Evolutionary conservation across 2,797 vertebrate genomes (phyloP).

Genomic region (Coracias cyanogaster): DNA sequence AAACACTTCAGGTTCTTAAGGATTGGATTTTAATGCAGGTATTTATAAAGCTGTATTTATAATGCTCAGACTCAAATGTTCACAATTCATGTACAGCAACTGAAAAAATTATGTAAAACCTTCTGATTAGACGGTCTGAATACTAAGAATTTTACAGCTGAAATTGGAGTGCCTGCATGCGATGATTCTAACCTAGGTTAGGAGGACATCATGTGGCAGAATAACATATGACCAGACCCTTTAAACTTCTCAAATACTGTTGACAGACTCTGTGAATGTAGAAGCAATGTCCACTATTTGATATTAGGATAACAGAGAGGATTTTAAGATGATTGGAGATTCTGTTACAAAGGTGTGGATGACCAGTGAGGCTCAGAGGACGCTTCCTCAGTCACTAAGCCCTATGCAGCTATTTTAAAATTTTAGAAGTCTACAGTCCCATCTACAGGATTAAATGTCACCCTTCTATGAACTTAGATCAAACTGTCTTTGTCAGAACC

Average conservation of each 20-base stretch:
- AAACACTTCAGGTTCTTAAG: not conserved
- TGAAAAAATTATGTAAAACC: not conserved
- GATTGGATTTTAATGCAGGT: not conserved
- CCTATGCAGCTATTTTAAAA: not conserved
- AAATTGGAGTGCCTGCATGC: not conserved
- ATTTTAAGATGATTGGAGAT: not conserved
- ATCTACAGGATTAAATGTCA: not conserved
- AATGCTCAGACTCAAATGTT: not conserved
- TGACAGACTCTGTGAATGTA: not conserved
- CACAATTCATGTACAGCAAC: not conserved
- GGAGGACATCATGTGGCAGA: conserved; percentile 71
- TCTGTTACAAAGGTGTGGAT: not conserved
- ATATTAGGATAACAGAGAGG: not conserved
- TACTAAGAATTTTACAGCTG: not conserved
- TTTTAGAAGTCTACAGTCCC: not conserved
- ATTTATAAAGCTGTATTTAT: not conserved
- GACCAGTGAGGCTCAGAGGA: not conserved
- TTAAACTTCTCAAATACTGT: not conserved
- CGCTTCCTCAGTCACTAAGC: not conserved
- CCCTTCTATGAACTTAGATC: not conserved
- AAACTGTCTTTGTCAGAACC: not conserved
- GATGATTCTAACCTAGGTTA: conserved; percentile 30
- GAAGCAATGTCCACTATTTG: not conserved
- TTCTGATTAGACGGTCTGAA: not conserved
- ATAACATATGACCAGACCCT: not conserved